Conservation (phyloP, 2,888 invertebrate species). For the Pherbina coryleti region DNA sequence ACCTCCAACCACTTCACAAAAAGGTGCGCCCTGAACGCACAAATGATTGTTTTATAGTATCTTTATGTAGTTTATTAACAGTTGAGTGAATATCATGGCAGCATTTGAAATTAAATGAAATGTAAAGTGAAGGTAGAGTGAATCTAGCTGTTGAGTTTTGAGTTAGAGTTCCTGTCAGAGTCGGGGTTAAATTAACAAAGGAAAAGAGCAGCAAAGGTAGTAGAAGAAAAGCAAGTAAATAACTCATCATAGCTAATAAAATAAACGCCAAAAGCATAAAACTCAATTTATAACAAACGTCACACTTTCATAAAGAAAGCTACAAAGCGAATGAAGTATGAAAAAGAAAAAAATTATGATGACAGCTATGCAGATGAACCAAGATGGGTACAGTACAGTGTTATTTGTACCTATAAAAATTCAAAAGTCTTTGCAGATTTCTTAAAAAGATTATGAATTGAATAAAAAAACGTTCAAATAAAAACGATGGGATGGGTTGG, state of each 20-base stretch:
- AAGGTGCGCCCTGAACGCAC: background rate
- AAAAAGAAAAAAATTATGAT: background rate
- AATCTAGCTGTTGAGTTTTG: background rate
- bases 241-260: background rate
- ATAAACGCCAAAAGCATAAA: constrained; percentile 13
- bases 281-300: constrained; percentile 2
- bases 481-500: too few species aligned
- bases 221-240: background rate
- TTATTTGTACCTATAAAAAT: background rate
- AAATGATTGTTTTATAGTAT: constrained; percentile 22
- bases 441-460: background rate
- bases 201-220: background rate
- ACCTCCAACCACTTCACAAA: background rate
- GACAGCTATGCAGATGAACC: background rate
- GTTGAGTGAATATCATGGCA: constrained; percentile 16
- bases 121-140: constrained; percentile 2
- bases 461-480: too few species aligned
- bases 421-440: background rate
- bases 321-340: background rate
- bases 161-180: background rate
- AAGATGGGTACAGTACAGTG: background rate
- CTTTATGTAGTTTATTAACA: constrained; percentile 18
- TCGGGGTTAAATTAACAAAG: background rate
- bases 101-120: constrained; percentile 26
- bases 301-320: background rate